A percentile compares a stretch with the other conserved stretches of the same genome.
Conservation (phyloP, 2,113 vertebrate species). For the Zonotrichia leucophrys region DNA sequence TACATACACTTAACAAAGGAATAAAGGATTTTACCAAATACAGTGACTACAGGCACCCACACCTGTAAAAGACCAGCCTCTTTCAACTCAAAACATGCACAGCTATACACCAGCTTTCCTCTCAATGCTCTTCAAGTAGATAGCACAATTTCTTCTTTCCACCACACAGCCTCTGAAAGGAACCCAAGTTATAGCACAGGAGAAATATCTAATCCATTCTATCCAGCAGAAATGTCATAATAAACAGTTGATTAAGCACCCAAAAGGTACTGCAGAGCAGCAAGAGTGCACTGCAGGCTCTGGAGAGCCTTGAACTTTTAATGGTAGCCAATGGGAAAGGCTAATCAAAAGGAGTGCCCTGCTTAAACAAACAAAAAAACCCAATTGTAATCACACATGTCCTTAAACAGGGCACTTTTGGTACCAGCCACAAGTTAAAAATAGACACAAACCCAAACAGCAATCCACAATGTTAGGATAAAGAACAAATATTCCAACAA, state of each 20-base stretch:
- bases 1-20: background rate
- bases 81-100: background rate
- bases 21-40: background rate
- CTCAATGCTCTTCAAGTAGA: background rate
- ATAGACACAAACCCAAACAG: background rate
- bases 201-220: background rate
- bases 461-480: background rate
- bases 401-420: background rate
- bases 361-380: background rate
- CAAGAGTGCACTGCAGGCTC: background rate
- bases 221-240: background rate
- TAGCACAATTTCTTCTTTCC: background rate
- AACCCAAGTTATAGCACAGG: fast-evolving
- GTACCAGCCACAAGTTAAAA: background rate
- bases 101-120: background rate
- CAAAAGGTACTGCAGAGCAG: background rate
- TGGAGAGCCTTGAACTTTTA: background rate
- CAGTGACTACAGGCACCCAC: background rate
- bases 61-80: background rate
- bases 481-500: background rate
- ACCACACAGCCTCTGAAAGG: background rate
- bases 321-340: background rate
- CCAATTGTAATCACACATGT: background rate
- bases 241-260: background rate
- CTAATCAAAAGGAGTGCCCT: background rate